These are phyloP conservation scores for Microplitis manilae DNA, from an alignment of 2,888 invertebrate genomes.

Conservation along the genomic window DNA sequence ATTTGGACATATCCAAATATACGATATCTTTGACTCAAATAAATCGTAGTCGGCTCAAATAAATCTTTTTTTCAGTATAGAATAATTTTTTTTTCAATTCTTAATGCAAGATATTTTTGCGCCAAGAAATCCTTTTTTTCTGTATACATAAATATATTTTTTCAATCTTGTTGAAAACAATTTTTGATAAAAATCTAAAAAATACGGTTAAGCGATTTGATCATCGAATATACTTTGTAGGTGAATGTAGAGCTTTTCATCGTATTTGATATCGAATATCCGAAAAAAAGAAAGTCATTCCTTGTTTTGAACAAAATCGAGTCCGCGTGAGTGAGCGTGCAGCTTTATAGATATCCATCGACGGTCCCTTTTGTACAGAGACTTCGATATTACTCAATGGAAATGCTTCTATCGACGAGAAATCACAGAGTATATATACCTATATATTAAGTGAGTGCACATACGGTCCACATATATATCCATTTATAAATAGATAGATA, in stretches of 20 bases:
- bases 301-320: slow-evolving; percentile 29
- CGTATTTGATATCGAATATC: slow-evolving; percentile 27
- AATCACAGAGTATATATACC: not conserved
- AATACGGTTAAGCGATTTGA: slow-evolving; percentile 16
- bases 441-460: not conserved
- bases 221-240: slow-evolving; percentile 9
- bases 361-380: slow-evolving; percentile 50
- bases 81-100: too few relatives aligned
- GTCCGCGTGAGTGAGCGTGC: slow-evolving; percentile 20
- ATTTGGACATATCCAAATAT: too few relatives aligned
- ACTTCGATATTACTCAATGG: slow-evolving; percentile 46
- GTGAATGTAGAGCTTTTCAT: not conserved
- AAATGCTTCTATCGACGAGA: slow-evolving; percentile 44
- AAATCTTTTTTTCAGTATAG: too few relatives aligned
- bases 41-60: too few relatives aligned
- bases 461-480: not conserved
- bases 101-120: too few relatives aligned
- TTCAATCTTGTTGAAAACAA: not conserved
- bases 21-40: too few relatives aligned
- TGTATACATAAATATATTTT: too few relatives aligned
- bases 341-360: slow-evolving; percentile 51
- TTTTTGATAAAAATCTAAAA: not conserved
- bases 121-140: too few relatives aligned
- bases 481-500: slow-evolving; percentile 7
- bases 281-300: slow-evolving; percentile 16